Base-by-base conservation (phyloP, 2,888 invertebrate species). In the Leptopilina drosophilae region DNA sequence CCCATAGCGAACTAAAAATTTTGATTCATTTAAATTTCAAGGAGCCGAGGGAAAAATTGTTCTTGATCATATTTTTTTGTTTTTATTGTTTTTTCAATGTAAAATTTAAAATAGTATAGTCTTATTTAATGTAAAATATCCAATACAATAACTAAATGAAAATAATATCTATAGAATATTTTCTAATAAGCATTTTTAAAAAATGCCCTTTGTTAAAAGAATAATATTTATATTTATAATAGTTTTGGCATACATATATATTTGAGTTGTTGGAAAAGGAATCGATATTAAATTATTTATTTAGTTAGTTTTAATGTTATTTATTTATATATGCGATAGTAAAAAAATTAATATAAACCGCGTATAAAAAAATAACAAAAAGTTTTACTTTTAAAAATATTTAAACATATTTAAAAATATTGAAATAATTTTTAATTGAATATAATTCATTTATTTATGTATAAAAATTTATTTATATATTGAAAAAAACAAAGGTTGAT, bases 201-300 rank as follows among this genome's bases (percentile, higher is more conserved):
- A 33, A 33, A 69, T 69, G 53, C 26, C 33, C 26, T 26, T 69
- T 53, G 40, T 73, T 73, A 33, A 73, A 59, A 33, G n/a, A n/a
- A 11, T 9, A 26, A 56, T 56, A 53, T 49, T 11, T 49, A 49
- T 49, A 49, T 46, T 9, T 46, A 46, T 46, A 9, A 46, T 49
- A 49, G 12, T 9, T 49, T 49, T 7, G 59, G 42, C 42, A 42
- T 59, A n/a, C n/a, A 15, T 73, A 73, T 14, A 33, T 33, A 33
- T n/a, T 49, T 67, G 49, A 49, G n/a, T 26, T 56, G 73, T 56
- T 73, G 26, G 33, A 33, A 33, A 33, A n/a, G 5, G 56, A 73
- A 56, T 56, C 33, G 9, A 73, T 56, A 73, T 40, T 73, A 53
- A 67, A 67, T 69, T 69, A 56, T 26, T 69, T 69, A 56, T 49